A percentile compares a stretch with the other conserved stretches of the same genome.
These are phyloP conservation scores for Seira sanloemensis DNA, from an alignment of 2,888 invertebrate species.

Conservation along the genomic window DNA sequence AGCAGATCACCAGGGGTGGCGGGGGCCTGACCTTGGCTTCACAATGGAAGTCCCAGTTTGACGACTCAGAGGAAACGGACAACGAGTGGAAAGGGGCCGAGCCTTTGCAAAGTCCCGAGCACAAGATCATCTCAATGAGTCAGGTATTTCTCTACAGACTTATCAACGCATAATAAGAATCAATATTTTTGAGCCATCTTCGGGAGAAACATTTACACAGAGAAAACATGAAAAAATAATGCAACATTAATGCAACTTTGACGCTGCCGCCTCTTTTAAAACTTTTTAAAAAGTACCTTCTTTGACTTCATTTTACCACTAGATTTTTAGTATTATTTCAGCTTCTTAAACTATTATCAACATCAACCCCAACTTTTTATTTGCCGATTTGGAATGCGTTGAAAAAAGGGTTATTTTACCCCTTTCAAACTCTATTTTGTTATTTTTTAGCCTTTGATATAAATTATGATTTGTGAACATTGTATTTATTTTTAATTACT, in stretches of 20 bases:
- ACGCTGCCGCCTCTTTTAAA: slow-evolving; percentile 52
- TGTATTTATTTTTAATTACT: too few species aligned
- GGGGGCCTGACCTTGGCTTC: slow-evolving; percentile 87
- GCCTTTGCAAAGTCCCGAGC: slow-evolving; percentile 80
- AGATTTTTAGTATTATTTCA: slow-evolving; percentile 14
- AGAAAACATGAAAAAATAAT: slow-evolving; percentile 9
- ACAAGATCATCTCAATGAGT: slow-evolving; percentile 74
- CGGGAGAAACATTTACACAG: slow-evolving; percentile 25
- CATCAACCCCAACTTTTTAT: slow-evolving; percentile 13
- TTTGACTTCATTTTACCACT: slow-evolving; percentile 42
- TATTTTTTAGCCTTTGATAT: neutral
- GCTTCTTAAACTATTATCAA: slow-evolving; percentile 11
- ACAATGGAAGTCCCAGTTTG: slow-evolving; percentile 95
- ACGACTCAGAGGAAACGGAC: slow-evolving; percentile 95
- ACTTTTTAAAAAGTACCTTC: slow-evolving; percentile 5
- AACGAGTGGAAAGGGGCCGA: slow-evolving; percentile 93
- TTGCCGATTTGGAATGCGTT: neutral
- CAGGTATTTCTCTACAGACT: slow-evolving; percentile 69
- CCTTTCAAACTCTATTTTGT: slow-evolving; percentile 22
- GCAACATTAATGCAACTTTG: slow-evolving; percentile 36
- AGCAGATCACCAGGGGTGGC: slow-evolving; percentile 93
- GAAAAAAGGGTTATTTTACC: slow-evolving; percentile 51
- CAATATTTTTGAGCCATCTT: neutral
- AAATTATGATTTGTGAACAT: neutral
- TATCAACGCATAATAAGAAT: slow-evolving; percentile 54